phyloP scores from a whole-genome alignment of 2,888 invertebrate genomes.

The Mythimna ferrago region DNA sequence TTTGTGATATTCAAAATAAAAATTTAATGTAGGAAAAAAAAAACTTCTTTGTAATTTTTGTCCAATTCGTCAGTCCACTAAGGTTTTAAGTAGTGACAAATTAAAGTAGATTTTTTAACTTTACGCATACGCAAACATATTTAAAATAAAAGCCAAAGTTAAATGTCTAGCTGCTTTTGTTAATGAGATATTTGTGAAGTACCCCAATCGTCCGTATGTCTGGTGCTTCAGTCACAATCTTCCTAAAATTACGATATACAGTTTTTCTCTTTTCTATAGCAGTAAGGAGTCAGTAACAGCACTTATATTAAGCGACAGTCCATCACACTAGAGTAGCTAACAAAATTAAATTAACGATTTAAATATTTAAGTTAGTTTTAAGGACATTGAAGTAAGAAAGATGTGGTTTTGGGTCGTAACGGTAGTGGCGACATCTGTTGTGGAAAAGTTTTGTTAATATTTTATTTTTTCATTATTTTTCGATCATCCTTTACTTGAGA shows the following conservation, averaged over 20 bases:
- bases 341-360: slow-evolving; percentile 70
- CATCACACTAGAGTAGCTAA: slow-evolving; percentile 79
- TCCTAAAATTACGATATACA: slow-evolving; percentile 61
- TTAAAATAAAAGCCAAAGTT: slow-evolving; percentile 76
- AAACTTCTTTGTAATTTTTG: slow-evolving; percentile 64
- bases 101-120: slow-evolving; percentile 70
- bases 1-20: slow-evolving; percentile 60
- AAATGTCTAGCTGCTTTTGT: slow-evolving; percentile 70
- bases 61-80: slow-evolving; percentile 71
- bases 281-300: slow-evolving; percentile 73
- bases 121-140: slow-evolving; percentile 67
- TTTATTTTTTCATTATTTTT: slow-evolving; percentile 34
- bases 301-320: slow-evolving; percentile 74
- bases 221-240: slow-evolving; percentile 76
- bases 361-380: slow-evolving; percentile 65
- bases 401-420: slow-evolving; percentile 61
- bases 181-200: slow-evolving; percentile 55
- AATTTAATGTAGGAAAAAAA: slow-evolving; percentile 31
- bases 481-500: slow-evolving; percentile 23
- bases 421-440: slow-evolving; percentile 64
- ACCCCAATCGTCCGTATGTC: slow-evolving; percentile 69
- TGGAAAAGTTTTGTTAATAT: slow-evolving; percentile 53
- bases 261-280: slow-evolving; percentile 62
- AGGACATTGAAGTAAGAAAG: slow-evolving; percentile 53
- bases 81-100: slow-evolving; percentile 68